Percentiles rank a stretch among this genome's conserved stretches.
Evolutionary conservation across 2,888 invertebrate genomes (phyloP).

Genomic region (Balanococcus diminutus): DNA sequence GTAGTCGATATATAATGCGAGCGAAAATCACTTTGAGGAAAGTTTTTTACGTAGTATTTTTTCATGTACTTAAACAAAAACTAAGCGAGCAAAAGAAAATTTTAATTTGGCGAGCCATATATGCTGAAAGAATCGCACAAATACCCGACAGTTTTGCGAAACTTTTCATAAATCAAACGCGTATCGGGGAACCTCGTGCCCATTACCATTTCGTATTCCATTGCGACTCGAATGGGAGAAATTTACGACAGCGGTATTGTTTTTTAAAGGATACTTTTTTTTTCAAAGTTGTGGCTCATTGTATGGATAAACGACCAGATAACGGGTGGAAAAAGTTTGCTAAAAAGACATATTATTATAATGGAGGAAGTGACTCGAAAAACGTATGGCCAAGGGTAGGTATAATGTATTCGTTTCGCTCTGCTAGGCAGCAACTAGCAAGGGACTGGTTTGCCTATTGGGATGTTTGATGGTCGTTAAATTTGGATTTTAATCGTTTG

Average conservation of each 20-base stretch:
- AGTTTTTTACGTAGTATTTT: background rate
- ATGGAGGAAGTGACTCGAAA: background rate
- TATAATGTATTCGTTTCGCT: background rate
- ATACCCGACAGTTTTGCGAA: background rate
- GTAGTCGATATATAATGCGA: background rate
- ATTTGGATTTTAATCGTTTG: background rate
- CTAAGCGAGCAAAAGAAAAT: conserved; percentile 27
- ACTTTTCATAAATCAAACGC: conserved; percentile 40
- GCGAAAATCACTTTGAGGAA: background rate
- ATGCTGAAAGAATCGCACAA: conserved; percentile 20
- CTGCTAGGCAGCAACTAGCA: background rate
- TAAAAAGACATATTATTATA: background rate
- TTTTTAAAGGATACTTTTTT: background rate
- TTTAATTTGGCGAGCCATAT: conserved; percentile 29
- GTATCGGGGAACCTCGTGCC: background rate
- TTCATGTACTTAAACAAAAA: conserved; percentile 9
- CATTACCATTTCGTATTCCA: conserved; percentile 36
- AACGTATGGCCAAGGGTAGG: background rate
- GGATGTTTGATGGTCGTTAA: background rate
- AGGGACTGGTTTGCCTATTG: background rate
- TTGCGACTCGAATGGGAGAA: conserved; percentile 17
- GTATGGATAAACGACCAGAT: conserved; percentile 13
- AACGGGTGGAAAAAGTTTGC: background rate
- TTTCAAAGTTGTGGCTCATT: background rate
- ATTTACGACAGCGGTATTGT: conserved; percentile 37